phyloP scores from a whole-genome alignment of 2,888 invertebrate species.

The Protodeltote pygarga region DNA sequence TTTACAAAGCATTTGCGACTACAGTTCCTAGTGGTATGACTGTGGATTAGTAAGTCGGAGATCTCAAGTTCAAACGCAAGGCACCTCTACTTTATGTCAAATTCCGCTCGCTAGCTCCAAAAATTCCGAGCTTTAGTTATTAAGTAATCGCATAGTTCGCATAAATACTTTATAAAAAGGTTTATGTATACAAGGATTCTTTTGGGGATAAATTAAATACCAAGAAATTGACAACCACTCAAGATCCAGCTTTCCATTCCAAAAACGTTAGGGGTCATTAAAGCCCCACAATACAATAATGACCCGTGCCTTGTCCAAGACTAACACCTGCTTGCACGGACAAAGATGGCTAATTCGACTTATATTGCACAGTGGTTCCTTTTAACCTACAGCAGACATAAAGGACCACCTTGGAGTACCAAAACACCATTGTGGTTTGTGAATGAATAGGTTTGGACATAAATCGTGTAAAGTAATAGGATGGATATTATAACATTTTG shows the following conservation, averaged over 20 bases:
- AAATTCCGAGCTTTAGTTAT: no score
- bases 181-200: no score
- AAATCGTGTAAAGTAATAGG: slow-evolving; percentile 48
- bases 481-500: slow-evolving; percentile 28
- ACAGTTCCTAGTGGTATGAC: no score
- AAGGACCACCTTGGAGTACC: slow-evolving; percentile 69
- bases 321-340: slow-evolving; percentile 57
- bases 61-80: background rate
- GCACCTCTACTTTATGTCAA: no score
- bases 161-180: no score
- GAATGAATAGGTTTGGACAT: slow-evolving; percentile 45
- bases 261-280: slow-evolving; percentile 20
- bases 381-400: slow-evolving; percentile 43
- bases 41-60: no score
- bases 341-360: slow-evolving; percentile 71
- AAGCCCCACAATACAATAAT: slow-evolving; percentile 41
- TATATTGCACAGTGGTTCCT: slow-evolving; percentile 59
- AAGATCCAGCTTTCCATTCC: background rate
- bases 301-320: slow-evolving; percentile 56
- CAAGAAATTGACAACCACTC: background rate
- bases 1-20: no score
- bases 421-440: slow-evolving; percentile 64
- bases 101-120: no score
- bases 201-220: background rate
- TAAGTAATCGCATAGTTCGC: no score